Percentiles rank a stretch among this genome's conserved stretches.
These are phyloP conservation scores for Thalassophryne amazonica DNA, from an alignment of 2,797 vertebrate species.

Conservation along the genomic window DNA sequence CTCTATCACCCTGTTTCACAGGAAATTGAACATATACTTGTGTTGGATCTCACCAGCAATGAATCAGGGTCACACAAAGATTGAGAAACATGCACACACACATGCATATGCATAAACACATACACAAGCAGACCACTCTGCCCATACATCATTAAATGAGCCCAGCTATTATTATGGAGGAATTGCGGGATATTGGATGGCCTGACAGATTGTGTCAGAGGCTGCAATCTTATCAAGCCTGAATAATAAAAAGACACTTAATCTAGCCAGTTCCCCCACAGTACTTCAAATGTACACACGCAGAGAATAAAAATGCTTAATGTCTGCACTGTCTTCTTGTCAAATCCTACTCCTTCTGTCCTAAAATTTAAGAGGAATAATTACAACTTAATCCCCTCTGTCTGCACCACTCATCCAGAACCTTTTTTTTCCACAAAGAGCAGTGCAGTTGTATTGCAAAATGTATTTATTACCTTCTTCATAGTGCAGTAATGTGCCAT, in stretches of 20 bases:
- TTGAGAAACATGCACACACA: not conserved
- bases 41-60: constrained; percentile 7
- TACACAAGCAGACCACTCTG: constrained; percentile 1
- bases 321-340: constrained; percentile 46
- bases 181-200: constrained; percentile 62
- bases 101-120: not conserved
- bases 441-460: constrained; percentile 45
- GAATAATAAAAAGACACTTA: constrained; percentile 72
- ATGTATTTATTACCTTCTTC: constrained; percentile 55
- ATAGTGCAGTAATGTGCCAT: constrained; percentile 44
- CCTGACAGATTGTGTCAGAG: constrained; percentile 66
- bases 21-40: constrained; percentile 39
- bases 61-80: constrained; percentile 32
- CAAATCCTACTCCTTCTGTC: constrained; percentile 37
- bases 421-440: constrained; percentile 45
- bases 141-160: constrained; percentile 68
- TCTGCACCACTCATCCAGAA: constrained; percentile 45
- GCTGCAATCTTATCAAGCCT: constrained; percentile 61
- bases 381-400: constrained; percentile 63
- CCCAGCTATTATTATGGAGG: constrained; percentile 60
- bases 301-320: constrained; percentile 40
- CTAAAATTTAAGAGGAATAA: constrained; percentile 65
- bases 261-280: constrained; percentile 56
- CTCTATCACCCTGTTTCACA: constrained; percentile 30
- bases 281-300: constrained; percentile 39